Evolutionary conservation across 1,140 invertebrate genomes (phyloP).

Genomic region (Pectinophora gossypiella): DNA sequence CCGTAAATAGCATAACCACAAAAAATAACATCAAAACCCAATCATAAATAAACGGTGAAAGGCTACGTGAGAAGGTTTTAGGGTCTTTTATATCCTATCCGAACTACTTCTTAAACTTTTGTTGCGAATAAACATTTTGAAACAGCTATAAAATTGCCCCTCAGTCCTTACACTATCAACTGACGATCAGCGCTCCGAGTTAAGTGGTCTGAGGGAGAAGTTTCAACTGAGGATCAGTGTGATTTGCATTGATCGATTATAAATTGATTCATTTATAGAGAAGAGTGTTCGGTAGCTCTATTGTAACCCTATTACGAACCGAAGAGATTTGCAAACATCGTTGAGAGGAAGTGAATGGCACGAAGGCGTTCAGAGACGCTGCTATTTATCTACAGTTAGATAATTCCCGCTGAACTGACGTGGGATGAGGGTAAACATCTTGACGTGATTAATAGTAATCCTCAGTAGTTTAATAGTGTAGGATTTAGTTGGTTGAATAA

Average conservation of each 20-base stretch:
- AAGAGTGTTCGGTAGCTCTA: slow-evolving; percentile 23
- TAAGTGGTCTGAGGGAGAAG: too few relatives aligned
- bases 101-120: slow-evolving; percentile 25
- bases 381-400: slow-evolving; percentile 51
- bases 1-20: background rate
- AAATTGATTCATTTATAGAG: slow-evolving; percentile 35
- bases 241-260: slow-evolving; percentile 29
- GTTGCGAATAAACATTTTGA: slow-evolving; percentile 31
- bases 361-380: slow-evolving; percentile 25
- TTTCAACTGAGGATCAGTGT: background rate
- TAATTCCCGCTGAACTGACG: slow-evolving; percentile 50
- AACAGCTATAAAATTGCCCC: slow-evolving; percentile 20
- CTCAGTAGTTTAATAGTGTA: slow-evolving; percentile 51
- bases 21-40: slow-evolving; percentile 22
- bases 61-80: slow-evolving; percentile 27
- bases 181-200: background rate
- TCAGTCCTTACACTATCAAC: background rate
- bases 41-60: slow-evolving; percentile 30
- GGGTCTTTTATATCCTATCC: slow-evolving; percentile 31
- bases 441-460: slow-evolving; percentile 61
- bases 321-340: slow-evolving; percentile 36
- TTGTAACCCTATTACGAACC: slow-evolving; percentile 28
- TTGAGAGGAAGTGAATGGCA: slow-evolving; percentile 33
- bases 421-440: slow-evolving; percentile 59
- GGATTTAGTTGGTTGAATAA: slow-evolving; percentile 43